A percentile compares a stretch with the other conserved stretches of the same genome.
Conservation (phyloP, 2,113 vertebrate genomes). For the Scytalopus superciliaris region DNA sequence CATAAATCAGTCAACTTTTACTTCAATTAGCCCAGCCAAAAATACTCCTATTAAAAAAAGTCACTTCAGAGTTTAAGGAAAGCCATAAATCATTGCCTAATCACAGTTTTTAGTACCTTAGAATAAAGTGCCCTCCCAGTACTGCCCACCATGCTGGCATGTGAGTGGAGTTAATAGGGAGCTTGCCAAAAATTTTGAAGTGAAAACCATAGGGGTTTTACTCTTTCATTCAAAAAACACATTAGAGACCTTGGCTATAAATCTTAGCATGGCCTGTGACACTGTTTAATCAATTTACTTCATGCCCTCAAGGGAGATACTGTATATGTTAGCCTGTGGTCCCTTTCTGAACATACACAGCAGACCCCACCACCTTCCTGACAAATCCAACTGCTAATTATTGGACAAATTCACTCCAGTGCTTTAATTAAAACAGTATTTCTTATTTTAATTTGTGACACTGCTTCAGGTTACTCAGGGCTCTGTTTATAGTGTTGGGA, state of each 20-base stretch:
- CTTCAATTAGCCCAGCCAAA: conserved; percentile 69
- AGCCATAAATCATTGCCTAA: conserved; percentile 58
- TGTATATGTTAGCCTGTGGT: neutral
- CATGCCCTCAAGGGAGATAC: neutral
- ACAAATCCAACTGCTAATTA: conserved; percentile 10
- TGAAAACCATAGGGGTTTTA: conserved; percentile 14
- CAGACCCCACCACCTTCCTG: neutral
- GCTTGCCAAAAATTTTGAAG: conserved; percentile 13
- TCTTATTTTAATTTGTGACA: conserved; percentile 7
- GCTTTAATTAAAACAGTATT: conserved; percentile 36
- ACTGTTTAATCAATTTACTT: conserved; percentile 30
- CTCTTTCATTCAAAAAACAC: conserved; percentile 45
- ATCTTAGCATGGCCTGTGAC: neutral
- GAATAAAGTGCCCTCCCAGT: conserved; percentile 3
- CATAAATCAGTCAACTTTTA: conserved; percentile 72
- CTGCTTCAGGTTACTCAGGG: neutral
- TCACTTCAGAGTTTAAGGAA: conserved; percentile 49
- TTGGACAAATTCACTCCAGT: neutral
- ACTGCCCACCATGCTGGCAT: neutral
- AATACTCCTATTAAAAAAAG: conserved; percentile 46
- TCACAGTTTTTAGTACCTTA: conserved; percentile 47
- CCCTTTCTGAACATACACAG: neutral
- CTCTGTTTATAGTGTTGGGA: neutral
- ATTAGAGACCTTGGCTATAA: conserved; percentile 40
- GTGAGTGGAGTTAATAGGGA: conserved; percentile 4